These are phyloP conservation scores for Notolepis coatsorum DNA, from an alignment of 2,797 vertebrate species.

Conservation along the genomic window DNA sequence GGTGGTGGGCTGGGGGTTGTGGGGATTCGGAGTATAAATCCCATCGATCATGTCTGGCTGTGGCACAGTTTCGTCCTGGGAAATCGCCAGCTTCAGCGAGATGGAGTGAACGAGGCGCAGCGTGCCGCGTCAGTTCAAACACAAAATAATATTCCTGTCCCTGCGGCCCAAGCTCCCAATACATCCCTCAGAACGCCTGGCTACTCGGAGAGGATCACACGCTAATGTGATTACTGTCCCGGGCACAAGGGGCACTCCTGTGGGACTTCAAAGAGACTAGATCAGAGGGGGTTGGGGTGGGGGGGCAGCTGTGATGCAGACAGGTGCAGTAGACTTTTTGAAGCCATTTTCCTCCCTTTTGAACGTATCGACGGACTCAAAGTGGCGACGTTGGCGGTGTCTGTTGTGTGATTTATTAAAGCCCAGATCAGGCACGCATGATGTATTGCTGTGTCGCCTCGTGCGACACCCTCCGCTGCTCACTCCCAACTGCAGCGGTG, in stretches of 20 bases:
- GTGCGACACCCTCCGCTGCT: conserved; percentile 19
- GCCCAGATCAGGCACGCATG: background rate
- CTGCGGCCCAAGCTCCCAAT: conserved; percentile 65
- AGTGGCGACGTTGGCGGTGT: conserved; percentile 25
- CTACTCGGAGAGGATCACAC: conserved; percentile 72
- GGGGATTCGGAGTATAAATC: conserved; percentile 70
- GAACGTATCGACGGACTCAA: conserved; percentile 46
- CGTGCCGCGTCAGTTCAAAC: conserved; percentile 61
- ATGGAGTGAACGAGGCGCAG: conserved; percentile 62
- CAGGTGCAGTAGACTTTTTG: conserved; percentile 54
- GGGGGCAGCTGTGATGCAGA: conserved; percentile 49
- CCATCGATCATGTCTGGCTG: conserved; percentile 77
- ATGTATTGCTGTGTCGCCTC: conserved; percentile 35
- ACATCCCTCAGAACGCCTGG: conserved; percentile 74
- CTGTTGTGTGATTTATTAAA: conserved; percentile 10
- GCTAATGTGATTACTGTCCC: conserved; percentile 82
- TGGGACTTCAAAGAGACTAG: conserved; percentile 78
- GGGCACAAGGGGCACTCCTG: conserved; percentile 60
- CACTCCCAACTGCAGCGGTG: conserved; percentile 19
- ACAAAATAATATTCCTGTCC: conserved; percentile 75
- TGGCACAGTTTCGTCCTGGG: conserved; percentile 70
- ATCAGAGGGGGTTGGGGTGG: conserved; percentile 68
- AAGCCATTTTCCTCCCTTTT: conserved; percentile 37
- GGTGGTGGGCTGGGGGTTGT: too few relatives aligned
- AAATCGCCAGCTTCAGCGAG: conserved; percentile 82